phyloP scores from a whole-genome alignment of 2,888 invertebrate genomes.

The Cistogaster globosa region DNA sequence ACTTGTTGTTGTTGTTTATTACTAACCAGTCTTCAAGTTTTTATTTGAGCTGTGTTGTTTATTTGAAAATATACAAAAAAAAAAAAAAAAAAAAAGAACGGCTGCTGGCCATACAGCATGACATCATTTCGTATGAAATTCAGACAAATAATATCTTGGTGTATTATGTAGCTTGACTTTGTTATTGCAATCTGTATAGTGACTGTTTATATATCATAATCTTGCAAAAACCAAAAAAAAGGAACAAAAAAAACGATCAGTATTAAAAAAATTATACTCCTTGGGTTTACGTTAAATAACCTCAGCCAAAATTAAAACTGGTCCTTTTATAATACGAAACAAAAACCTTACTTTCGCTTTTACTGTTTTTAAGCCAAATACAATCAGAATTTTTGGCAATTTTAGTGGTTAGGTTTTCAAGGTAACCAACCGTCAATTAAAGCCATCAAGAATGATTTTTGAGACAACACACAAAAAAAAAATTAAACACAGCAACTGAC shows the following conservation, averaged over 20 bases:
- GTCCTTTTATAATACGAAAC: conserved; percentile 50
- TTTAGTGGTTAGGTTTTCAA: conserved; percentile 55
- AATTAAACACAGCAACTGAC: neutral
- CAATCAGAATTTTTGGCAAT: conserved; percentile 31
- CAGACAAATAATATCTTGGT: conserved; percentile 40
- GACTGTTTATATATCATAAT: conserved; percentile 64
- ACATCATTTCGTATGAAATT: conserved; percentile 71
- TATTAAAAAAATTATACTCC: conserved; percentile 15
- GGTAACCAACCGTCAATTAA: conserved; percentile 10
- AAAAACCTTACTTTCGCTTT: conserved; percentile 66
- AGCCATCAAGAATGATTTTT: conserved; percentile 1
- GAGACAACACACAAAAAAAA: neutral
- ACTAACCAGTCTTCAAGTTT: conserved; percentile 60
- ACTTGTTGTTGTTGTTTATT: conserved; percentile 42
- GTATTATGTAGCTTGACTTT: conserved; percentile 22
- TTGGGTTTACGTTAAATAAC: conserved; percentile 36
- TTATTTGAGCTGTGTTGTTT: conserved; percentile 34
- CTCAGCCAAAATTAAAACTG: conserved; percentile 55
- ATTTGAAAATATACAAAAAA: conserved; percentile 29
- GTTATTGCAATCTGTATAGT: conserved; percentile 42
- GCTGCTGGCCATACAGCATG: conserved; percentile 68
- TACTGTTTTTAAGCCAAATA: conserved; percentile 32
- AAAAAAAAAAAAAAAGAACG: conserved; percentile 44
- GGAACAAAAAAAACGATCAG: neutral
- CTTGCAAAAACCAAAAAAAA: conserved; percentile 19